Percentiles rank a stretch among this genome's conserved stretches.
phyloP scores from a whole-genome alignment of 2,888 invertebrate species.

The Balanococcus diminutus region DNA sequence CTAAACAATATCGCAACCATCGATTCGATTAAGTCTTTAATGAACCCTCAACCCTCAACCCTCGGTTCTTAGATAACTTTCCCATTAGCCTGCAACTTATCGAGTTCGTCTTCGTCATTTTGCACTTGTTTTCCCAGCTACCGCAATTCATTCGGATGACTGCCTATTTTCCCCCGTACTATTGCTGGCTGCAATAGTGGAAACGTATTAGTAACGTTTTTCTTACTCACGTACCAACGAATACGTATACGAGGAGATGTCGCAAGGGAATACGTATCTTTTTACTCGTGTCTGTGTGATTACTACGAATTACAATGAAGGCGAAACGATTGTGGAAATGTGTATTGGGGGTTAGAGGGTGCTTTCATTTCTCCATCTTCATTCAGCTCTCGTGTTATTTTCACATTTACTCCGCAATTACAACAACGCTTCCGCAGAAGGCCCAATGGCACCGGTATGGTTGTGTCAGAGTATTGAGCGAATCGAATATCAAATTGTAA shows the following conservation, averaged over 20 bases:
- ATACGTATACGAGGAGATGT: not conserved
- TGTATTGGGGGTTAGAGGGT: no score
- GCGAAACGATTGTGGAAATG: not conserved
- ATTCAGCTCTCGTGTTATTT: not conserved
- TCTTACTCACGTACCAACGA: not conserved
- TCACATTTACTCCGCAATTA: not conserved
- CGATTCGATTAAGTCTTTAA: constrained; percentile 1
- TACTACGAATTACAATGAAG: not conserved
- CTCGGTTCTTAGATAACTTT: not conserved
- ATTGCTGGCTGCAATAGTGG: no score
- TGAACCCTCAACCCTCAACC: no score
- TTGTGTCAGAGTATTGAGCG: no score
- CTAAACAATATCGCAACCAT: not conserved
- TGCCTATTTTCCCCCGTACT: no score
- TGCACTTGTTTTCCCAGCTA: not conserved
- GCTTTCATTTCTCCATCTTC: not conserved
- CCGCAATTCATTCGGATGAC: not conserved
- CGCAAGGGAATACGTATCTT: not conserved
- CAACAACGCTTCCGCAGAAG: not conserved
- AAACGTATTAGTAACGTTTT: not conserved
- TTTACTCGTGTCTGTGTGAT: not conserved
- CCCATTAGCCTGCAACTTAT: not conserved
- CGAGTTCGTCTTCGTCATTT: not conserved
- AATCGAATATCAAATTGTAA: not conserved
- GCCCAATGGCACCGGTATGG: not conserved